Conservation (phyloP, 2,113 vertebrate genomes). For the Apodemus speciosus region DNA sequence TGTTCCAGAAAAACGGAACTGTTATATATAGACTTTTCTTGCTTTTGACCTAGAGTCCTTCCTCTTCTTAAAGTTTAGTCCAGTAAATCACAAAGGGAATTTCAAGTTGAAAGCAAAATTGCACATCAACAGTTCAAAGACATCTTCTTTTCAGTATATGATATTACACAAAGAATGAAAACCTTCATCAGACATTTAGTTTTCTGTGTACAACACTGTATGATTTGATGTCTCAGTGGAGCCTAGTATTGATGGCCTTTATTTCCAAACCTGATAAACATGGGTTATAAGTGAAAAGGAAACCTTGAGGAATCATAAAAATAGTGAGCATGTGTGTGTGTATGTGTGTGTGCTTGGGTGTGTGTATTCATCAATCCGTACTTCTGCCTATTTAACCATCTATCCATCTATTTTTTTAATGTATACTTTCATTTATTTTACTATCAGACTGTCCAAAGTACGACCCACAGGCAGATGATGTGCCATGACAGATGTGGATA, state of each 20-base stretch:
- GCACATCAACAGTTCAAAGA: not conserved
- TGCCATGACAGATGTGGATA: not conserved
- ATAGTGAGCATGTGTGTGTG: not conserved
- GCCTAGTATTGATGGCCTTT: not conserved
- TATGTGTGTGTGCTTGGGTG: no score
- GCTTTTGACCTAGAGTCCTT: not conserved
- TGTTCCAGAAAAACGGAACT: not conserved
- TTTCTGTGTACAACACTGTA: slow-evolving; percentile 22
- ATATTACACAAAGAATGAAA: not conserved
- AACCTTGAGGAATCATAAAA: not conserved
- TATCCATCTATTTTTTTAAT: not conserved
- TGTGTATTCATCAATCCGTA: not conserved
- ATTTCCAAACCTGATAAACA: not conserved
- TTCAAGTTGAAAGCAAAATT: not conserved
- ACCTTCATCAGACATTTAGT: not conserved
- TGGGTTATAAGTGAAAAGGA: not conserved
- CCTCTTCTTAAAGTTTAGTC: not conserved
- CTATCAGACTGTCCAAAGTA: not conserved
- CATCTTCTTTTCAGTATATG: not conserved
- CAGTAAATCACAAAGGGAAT: not conserved
- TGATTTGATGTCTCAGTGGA: not conserved
- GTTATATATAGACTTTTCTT: not conserved
- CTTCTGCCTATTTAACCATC: fast-evolving
- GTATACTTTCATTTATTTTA: not conserved
- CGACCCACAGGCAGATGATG: not conserved